These are phyloP conservation scores for Acrobasis repandana DNA, from an alignment of 2,888 invertebrate genomes.

Conservation along the genomic window DNA sequence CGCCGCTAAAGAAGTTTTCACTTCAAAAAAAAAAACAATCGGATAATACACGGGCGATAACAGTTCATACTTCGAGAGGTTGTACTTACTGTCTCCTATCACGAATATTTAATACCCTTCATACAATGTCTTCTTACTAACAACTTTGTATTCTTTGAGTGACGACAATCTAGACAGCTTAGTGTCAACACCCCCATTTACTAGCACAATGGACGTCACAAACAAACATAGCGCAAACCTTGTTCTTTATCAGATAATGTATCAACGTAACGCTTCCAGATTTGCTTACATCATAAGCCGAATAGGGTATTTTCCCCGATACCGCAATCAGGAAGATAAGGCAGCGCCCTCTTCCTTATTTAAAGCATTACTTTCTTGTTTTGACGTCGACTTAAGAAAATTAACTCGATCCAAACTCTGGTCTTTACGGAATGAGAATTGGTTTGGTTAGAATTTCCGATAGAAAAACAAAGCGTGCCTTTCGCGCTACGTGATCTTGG, in stretches of 20 bases:
- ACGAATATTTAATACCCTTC: neutral
- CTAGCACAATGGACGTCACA: neutral
- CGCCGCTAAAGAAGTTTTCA: too few species aligned
- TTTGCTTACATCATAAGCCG: constrained; percentile 49
- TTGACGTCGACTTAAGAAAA: constrained; percentile 42
- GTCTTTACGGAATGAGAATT: constrained; percentile 15
- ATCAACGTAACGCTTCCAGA: constrained; percentile 29
- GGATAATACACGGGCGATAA: too few species aligned
- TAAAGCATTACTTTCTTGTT: constrained; percentile 56
- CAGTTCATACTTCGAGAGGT: too few species aligned
- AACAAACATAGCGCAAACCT: constrained; percentile 16
- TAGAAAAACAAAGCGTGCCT: constrained; percentile 5
- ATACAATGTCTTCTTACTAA: neutral
- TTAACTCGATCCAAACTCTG: constrained; percentile 35
- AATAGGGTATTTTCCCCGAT: constrained; percentile 44
- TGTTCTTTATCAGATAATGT: constrained; percentile 33
- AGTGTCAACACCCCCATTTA: constrained; percentile 13
- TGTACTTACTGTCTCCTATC: too few species aligned
- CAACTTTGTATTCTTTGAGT: neutral
- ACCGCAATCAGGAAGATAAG: constrained; percentile 63
- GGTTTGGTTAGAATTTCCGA: constrained; percentile 16
- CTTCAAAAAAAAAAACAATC: too few species aligned
- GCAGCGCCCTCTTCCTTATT: constrained; percentile 48
- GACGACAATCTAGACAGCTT: neutral
- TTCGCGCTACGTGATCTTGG: constrained; percentile 2